A percentile compares a stretch with the other conserved stretches of the same genome.
phyloP scores from a whole-genome alignment of 2,113 vertebrate species.

The Thalassoma bifasciatum region DNA sequence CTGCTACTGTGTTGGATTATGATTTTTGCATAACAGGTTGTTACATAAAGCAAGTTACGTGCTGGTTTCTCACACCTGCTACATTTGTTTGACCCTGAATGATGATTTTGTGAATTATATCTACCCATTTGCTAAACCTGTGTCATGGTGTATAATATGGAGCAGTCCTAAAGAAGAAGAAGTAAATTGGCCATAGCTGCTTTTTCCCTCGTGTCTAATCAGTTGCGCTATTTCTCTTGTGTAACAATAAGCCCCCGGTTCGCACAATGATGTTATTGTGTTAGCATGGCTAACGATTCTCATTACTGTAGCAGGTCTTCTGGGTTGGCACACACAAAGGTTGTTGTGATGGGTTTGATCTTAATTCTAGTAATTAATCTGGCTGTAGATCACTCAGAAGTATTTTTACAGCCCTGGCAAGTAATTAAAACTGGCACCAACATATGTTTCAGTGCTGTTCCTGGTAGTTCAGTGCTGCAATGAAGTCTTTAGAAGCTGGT shows the following conservation, averaged over 20 bases:
- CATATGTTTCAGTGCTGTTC: constrained; percentile 4
- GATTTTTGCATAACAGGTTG: neutral
- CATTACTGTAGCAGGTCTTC: constrained; percentile 67
- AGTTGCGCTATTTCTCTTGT: constrained; percentile 44
- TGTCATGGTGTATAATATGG: constrained; percentile 6
- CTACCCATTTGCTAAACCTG: neutral
- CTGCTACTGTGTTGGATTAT: neutral
- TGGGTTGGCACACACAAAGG: constrained; percentile 58
- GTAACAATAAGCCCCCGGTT: constrained; percentile 54
- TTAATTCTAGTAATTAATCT: constrained; percentile 83
- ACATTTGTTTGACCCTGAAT: neutral
- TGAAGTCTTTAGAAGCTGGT: neutral
- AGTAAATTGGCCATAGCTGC: constrained; percentile 35
- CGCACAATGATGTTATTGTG: constrained; percentile 81
- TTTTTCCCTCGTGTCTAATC: constrained; percentile 56
- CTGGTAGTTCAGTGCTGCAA: constrained; percentile 1
- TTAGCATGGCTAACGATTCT: constrained; percentile 65
- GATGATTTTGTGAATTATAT: neutral
- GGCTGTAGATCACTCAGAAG: constrained; percentile 60
- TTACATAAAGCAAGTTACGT: neutral
- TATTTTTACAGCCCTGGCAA: constrained; percentile 20
- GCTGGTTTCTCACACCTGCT: neutral
- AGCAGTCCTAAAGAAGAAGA: constrained; percentile 10
- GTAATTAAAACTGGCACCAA: constrained; percentile 25
- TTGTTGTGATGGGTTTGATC: constrained; percentile 68